Evolutionary conservation across 2,888 invertebrate genomes (phyloP).

Genomic region (Coenonympha glycerion): DNA sequence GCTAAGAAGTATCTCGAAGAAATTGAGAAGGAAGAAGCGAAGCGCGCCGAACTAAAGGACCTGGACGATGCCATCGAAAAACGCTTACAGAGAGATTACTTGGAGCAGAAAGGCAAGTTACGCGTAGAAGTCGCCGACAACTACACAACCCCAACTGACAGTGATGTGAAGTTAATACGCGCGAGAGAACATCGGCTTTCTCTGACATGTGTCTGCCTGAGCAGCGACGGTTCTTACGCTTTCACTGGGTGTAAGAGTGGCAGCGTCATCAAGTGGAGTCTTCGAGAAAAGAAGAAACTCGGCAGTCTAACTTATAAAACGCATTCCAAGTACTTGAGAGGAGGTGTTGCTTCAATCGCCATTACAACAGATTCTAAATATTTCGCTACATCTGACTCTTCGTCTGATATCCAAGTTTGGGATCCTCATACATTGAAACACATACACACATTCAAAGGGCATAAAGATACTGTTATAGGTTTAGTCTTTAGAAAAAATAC

Average conservation of each 20-base stretch:
- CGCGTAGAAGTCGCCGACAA: constrained; percentile 83
- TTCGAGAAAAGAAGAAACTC: constrained; percentile 78
- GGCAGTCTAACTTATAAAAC: constrained; percentile 70
- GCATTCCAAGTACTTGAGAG: constrained; percentile 57
- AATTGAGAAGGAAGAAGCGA: constrained; percentile 87
- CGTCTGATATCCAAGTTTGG: constrained; percentile 87
- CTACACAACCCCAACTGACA: constrained; percentile 46
- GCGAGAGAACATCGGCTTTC: constrained; percentile 86
- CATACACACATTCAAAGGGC: constrained; percentile 87
- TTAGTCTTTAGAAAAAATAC: constrained; percentile 89
- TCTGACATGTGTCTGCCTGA: constrained; percentile 87
- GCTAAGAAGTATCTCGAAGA: constrained; percentile 93
- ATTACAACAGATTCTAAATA: constrained; percentile 88
- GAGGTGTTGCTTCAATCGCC: constrained; percentile 79
- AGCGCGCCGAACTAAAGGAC: constrained; percentile 79
- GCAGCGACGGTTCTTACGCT: constrained; percentile 81
- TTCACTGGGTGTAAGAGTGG: constrained; percentile 94
- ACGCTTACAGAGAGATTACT: constrained; percentile 87
- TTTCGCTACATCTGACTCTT: constrained; percentile 77
- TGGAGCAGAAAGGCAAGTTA: constrained; percentile 90
- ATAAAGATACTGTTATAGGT: constrained; percentile 83
- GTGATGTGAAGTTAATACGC: constrained; percentile 73
- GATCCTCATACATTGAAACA: constrained; percentile 84
- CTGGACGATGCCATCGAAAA: constrained; percentile 81
- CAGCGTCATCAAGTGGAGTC: constrained; percentile 88